Conservation (phyloP, 2,888 invertebrate species). For the Scotopteryx bipunctaria region DNA sequence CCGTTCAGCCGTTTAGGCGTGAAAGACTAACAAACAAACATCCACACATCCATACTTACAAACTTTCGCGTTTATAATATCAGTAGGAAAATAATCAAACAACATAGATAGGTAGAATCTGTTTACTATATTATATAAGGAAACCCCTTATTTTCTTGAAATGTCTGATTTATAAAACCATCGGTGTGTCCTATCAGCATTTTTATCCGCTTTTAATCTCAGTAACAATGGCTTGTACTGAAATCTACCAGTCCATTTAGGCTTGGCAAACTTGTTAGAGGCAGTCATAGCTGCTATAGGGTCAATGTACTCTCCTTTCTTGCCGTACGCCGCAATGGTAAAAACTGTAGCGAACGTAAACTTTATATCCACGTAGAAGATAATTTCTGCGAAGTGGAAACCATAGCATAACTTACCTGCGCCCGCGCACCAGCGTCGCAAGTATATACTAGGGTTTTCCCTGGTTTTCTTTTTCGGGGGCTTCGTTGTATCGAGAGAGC, state of each 20-base stretch:
- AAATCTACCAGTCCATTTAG: too few relatives aligned
- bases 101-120: too few relatives aligned
- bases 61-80: too few relatives aligned
- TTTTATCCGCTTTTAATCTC: background rate
- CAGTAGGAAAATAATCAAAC: too few relatives aligned
- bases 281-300: slow-evolving; percentile 26
- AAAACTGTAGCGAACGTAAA: slow-evolving; percentile 37
- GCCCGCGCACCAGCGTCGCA: slow-evolving; percentile 48
- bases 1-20: too few relatives aligned
- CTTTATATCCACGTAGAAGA: slow-evolving; percentile 47
- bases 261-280: background rate
- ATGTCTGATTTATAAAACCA: background rate
- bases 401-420: slow-evolving; percentile 40
- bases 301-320: slow-evolving; percentile 35
- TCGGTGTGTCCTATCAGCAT: background rate
- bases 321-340: slow-evolving; percentile 42
- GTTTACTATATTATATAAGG: too few relatives aligned
- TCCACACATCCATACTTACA: too few relatives aligned
- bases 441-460: slow-evolving; percentile 35
- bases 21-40: too few relatives aligned
- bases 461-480: too few relatives aligned
- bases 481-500: too few relatives aligned
- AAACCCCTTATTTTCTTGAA: too few relatives aligned
- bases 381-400: slow-evolving; percentile 43
- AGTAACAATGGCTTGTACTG: background rate